These are phyloP conservation scores for Ophion ellenae DNA, from an alignment of 2,888 invertebrate species.

Conservation along the genomic window DNA sequence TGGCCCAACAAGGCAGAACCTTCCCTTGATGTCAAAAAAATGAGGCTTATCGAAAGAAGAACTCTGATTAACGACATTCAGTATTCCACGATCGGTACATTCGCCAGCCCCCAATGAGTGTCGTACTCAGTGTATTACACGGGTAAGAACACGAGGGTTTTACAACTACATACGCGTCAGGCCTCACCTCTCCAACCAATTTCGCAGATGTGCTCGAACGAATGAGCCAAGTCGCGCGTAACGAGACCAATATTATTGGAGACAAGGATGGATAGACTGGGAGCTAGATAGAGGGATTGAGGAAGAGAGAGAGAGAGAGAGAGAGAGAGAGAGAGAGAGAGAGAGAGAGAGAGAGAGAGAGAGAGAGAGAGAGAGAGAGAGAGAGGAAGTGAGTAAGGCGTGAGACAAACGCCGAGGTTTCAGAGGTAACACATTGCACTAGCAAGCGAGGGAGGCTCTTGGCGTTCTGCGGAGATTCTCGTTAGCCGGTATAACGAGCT, in stretches of 20 bases:
- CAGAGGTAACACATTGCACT: constrained; percentile 37
- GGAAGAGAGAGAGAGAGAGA: background rate
- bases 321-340: constrained; percentile 16
- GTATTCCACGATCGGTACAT: background rate
- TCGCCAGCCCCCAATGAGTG: background rate
- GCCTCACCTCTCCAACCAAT: constrained; percentile 47
- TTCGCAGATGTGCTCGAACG: constrained; percentile 55
- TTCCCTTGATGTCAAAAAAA: background rate
- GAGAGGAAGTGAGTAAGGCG: constrained; percentile 36
- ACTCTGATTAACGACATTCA: background rate
- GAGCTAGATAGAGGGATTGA: constrained; percentile 20
- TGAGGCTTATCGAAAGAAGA: background rate
- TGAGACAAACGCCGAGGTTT: constrained; percentile 58
- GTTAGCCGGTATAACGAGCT: constrained; percentile 60
- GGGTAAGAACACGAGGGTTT: background rate
- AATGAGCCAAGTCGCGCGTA: constrained; percentile 44
- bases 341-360: background rate
- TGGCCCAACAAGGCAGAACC: too few species aligned
- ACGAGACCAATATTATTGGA: constrained; percentile 56
- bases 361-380: constrained; percentile 25
- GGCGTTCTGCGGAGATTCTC: constrained; percentile 53
- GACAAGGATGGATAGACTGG: constrained; percentile 22
- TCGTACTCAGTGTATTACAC: background rate
- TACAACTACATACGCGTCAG: background rate
- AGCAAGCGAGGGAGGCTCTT: constrained; percentile 52